Percentiles rank a stretch among this genome's conserved stretches.
These are phyloP conservation scores for Luperina testacea DNA, from an alignment of 2,888 invertebrate species.

Conservation along the genomic window DNA sequence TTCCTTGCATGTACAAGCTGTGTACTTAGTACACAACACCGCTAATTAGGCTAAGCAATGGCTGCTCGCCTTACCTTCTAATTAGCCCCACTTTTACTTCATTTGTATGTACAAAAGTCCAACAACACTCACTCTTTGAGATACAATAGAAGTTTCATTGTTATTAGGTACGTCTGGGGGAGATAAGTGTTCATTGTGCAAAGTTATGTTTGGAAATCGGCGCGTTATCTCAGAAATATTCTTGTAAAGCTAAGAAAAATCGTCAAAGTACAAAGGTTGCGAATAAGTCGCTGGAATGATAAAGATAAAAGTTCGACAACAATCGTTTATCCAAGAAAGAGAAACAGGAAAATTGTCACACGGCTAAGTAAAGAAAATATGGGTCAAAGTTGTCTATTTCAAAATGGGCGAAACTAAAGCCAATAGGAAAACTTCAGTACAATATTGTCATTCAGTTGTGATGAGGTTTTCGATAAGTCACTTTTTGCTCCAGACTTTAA, in stretches of 20 bases:
- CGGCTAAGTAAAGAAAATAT: slow-evolving; percentile 27
- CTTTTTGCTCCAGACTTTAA: not conserved
- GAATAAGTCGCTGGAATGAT: not conserved
- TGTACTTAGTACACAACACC: slow-evolving; percentile 20
- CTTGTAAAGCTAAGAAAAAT: not conserved
- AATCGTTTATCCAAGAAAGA: slow-evolving; percentile 16
- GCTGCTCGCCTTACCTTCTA: slow-evolving; percentile 23
- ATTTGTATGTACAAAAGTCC: slow-evolving; percentile 6
- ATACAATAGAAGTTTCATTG: not conserved
- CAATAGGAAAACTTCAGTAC: slow-evolving; percentile 29
- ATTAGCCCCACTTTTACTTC: slow-evolving; percentile 27
- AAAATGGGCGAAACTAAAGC: slow-evolving; percentile 34
- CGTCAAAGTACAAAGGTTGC: not conserved
- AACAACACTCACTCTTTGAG: slow-evolving; percentile 4
- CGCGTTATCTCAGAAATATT: not conserved
- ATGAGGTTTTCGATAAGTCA: slow-evolving; percentile 21
- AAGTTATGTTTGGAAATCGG: not conserved
- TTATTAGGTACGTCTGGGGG: not conserved
- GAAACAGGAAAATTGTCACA: slow-evolving; percentile 31
- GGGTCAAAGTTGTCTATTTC: slow-evolving; percentile 41
- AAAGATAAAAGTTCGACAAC: slow-evolving; percentile 21
- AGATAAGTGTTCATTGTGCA: not conserved
- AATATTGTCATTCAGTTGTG: slow-evolving; percentile 23
- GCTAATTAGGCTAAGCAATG: slow-evolving; percentile 45
- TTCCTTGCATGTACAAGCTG: slow-evolving; percentile 19